A percentile compares a stretch with the other conserved stretches of the same genome.
Evolutionary conservation across 2,113 vertebrate species (phyloP).

Genomic region (Xenopus laevis): DNA sequence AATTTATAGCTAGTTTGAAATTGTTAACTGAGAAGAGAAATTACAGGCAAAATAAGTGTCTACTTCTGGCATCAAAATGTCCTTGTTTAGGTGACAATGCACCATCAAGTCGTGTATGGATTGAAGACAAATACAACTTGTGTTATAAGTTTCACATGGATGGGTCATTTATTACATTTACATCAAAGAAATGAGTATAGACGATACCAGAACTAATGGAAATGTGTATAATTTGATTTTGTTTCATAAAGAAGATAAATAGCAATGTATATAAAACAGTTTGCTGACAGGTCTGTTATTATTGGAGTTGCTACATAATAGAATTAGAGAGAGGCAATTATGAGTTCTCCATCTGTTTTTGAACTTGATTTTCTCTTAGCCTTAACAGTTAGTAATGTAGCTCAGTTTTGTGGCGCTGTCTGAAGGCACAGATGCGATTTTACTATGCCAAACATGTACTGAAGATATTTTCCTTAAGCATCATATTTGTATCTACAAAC

Average conservation of each 20-base stretch:
- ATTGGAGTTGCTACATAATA: background rate
- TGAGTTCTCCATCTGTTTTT: background rate
- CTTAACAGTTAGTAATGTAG: too few relatives aligned
- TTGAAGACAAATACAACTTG: background rate
- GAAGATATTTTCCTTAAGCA: too few relatives aligned
- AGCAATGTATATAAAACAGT: background rate
- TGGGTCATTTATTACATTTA: background rate
- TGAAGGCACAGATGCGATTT: too few relatives aligned
- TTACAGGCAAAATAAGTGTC: conserved; percentile 49
- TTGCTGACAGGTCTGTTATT: background rate
- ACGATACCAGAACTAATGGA: background rate
- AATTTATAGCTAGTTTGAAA: conserved; percentile 52
- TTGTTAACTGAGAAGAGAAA: conserved; percentile 48
- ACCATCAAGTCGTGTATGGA: background rate
- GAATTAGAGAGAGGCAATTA: background rate
- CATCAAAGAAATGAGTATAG: background rate
- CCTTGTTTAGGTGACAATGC: conserved; percentile 38
- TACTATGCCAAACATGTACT: too few relatives aligned
- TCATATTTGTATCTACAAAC: too few relatives aligned
- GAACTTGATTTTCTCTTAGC: background rate
- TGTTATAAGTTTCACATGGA: background rate
- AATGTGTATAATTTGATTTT: conserved; percentile 2
- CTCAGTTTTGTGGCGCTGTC: too few relatives aligned
- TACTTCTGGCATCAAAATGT: conserved; percentile 28
- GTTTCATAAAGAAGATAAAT: background rate